Evolutionary conservation across 2,113 vertebrate species (phyloP).

Genomic region (Hippocampus comes): DNA sequence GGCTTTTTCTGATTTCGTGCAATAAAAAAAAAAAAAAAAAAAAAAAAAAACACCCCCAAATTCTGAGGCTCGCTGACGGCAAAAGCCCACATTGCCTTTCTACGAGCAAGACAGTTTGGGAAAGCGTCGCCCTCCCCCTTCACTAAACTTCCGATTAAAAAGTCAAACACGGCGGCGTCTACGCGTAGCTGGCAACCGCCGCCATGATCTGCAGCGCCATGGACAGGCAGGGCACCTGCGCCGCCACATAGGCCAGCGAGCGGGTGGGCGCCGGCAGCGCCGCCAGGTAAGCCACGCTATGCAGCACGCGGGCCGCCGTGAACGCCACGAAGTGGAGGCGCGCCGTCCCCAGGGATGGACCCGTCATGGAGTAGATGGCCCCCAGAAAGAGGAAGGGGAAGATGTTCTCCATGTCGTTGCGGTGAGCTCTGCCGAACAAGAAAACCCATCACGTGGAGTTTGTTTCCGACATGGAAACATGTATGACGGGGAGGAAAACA

Average conservation of each 20-base stretch:
- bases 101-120: not conserved
- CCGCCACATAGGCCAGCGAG: slow-evolving; percentile 81
- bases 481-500: too few relatives aligned
- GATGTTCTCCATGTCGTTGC: slow-evolving; percentile 93
- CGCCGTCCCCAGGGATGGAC: slow-evolving; percentile 76
- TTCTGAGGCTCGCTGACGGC: too few relatives aligned
- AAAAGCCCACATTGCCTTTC: too few relatives aligned
- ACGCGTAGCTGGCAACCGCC: slow-evolving; percentile 35
- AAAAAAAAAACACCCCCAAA: too few relatives aligned
- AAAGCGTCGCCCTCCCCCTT: not conserved
- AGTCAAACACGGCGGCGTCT: not conserved
- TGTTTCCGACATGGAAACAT: too few relatives aligned
- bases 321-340: slow-evolving; percentile 85
- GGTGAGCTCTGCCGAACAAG: slow-evolving; percentile 76
- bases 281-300: slow-evolving; percentile 84
- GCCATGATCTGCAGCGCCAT: slow-evolving; percentile 89
- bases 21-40: too few relatives aligned
- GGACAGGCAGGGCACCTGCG: slow-evolving; percentile 86
- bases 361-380: slow-evolving; percentile 82
- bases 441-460: too few relatives aligned
- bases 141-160: not conserved
- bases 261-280: slow-evolving; percentile 79
- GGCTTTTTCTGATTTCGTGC: too few relatives aligned
- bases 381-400: slow-evolving; percentile 93
- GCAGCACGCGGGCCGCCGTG: slow-evolving; percentile 76